A percentile compares a stretch with the other conserved stretches of the same genome.
Evolutionary conservation across 2,113 vertebrate genomes (phyloP).

Genomic region (Danio rerio): GRCz12tu NC_133192.1:37509001-37509500

Average conservation of each 20-base stretch:
- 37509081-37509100: neutral
- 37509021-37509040: no score
- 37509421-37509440: conserved; percentile 16
- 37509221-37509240: conserved; percentile 52
- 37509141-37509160: conserved; percentile 1
- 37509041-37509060: no score
- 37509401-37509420: neutral
- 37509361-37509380: conserved; percentile 15
- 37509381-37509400: neutral
- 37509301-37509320: conserved; percentile 41
- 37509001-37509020: no score
- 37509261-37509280: conserved; percentile 37
- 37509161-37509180: conserved; percentile 17
- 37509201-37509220: conserved; percentile 50
- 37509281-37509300: conserved; percentile 29
- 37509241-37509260: conserved; percentile 49
- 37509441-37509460: conserved; percentile 42
- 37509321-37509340: conserved; percentile 49
- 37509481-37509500: neutral
- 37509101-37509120: neutral
- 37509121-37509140: conserved; percentile 21
- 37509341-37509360: conserved; percentile 43
- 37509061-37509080: neutral
- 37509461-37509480: conserved; percentile 44
- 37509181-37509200: conserved; percentile 37